Base-by-base conservation (phyloP, 2,797 vertebrate genomes). In the Pelodytes ibericus region DNA sequence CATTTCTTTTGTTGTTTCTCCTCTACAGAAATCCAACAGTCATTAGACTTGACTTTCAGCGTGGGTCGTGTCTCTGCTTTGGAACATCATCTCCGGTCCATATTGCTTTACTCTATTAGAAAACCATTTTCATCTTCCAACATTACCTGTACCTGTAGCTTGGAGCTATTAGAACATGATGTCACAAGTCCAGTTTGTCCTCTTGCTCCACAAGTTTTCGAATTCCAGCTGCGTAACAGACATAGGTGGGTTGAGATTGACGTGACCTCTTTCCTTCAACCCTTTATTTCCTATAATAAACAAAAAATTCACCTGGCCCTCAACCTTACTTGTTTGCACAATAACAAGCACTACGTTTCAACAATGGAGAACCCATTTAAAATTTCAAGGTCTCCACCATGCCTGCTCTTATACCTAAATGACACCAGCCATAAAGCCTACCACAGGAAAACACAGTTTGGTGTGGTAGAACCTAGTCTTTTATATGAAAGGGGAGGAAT, bases 341-440 rank as follows among this genome's bases (percentile, higher is more conserved):
- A 81, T 74, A 77, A 68, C 27, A 68, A 72, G 20, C 80, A 72
- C 15, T 18, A 13, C 1, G 76, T 33, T 69, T 81, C 78, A 0
- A 20, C 56, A 2, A 62, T 6, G 30, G 84, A 56, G 2, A 57
- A 79, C 0, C 57, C 80, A 0, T 18, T 89, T 8, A 83, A 88
- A 3, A 49, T 85, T 75, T 83, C 84, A 5, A 82, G 90, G 44
- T 86, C 81, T 26, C 87, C 92, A 2, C 95, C 95, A 16, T 95
- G 93, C 9, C 92, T 99, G 56, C 89, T 99, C 36, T 87, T 99
- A 0, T 98, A 98, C 39, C 91, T 99, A 58, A 95, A 94, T 0
- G 96, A 98, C 83, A 95, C 92, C 15, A 94, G 94, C 0, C 88
- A 93, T 75, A 87, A 86, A 18, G 85, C 87, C 20, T 87, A 92